Evolutionary conservation across 2,797 vertebrate genomes (phyloP).

Genomic region (Dendrocincla tyrannina): DNA sequence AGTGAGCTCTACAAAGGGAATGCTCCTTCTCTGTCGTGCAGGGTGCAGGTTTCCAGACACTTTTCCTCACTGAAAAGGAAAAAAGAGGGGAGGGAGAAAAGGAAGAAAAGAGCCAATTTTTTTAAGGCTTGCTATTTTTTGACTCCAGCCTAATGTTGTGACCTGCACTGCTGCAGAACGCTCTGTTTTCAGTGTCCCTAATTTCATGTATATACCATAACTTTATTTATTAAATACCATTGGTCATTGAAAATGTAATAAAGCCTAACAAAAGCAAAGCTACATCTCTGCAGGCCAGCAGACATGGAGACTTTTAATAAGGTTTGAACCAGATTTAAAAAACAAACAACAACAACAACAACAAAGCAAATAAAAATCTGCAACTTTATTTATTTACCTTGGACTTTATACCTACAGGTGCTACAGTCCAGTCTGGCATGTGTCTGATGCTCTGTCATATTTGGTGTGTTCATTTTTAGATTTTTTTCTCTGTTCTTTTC

Average conservation of each 20-base stretch:
- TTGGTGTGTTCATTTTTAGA: neutral
- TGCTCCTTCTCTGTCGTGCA: neutral
- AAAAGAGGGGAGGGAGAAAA: neutral
- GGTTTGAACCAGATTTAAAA: neutral
- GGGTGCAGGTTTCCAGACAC: constrained; percentile 40
- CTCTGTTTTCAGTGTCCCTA: constrained; percentile 29
- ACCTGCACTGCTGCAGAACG: constrained; percentile 29
- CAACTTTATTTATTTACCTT: constrained; percentile 1
- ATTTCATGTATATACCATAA: constrained; percentile 75
- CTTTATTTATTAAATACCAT: constrained; percentile 82
- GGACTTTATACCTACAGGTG: constrained; percentile 67
- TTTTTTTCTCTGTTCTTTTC: neutral
- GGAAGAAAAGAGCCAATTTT: neutral
- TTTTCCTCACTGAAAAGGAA: constrained; percentile 65
- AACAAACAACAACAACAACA: neutral
- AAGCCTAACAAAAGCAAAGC: constrained; percentile 18
- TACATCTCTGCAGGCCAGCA: constrained; percentile 20
- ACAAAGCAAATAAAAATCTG: neutral
- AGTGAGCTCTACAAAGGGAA: neutral
- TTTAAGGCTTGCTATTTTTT: constrained; percentile 32
- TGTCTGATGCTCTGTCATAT: constrained; percentile 41
- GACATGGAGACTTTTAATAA: neutral
- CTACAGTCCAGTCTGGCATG: constrained; percentile 23
- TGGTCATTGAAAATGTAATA: constrained; percentile 41
- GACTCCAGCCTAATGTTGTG: constrained; percentile 47